Percentiles rank a stretch among this genome's conserved stretches.
Evolutionary conservation across 2,888 invertebrate genomes (phyloP).

Genomic region (Brachypterus glaber): DNA sequence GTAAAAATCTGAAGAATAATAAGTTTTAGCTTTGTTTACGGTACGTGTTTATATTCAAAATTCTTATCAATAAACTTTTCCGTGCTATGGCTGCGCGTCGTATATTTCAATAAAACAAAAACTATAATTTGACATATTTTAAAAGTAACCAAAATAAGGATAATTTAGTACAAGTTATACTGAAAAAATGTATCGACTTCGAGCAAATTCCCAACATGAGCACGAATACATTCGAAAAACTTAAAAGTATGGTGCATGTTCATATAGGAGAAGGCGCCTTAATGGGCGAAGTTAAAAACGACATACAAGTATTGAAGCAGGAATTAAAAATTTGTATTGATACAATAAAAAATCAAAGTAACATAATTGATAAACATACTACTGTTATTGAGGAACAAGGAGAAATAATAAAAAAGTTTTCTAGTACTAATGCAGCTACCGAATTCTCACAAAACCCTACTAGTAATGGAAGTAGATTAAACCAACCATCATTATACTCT

Average conservation of each 20-base stretch:
- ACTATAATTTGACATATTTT: too few species aligned
- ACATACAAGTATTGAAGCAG: background rate
- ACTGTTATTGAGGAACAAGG: background rate
- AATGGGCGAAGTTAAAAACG: background rate
- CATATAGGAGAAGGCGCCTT: background rate
- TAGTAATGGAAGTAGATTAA: conserved; percentile 3
- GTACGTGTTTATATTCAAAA: too few species aligned
- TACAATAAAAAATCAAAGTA: background rate
- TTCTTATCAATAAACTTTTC: too few species aligned
- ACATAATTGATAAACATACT: background rate
- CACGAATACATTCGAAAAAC: background rate
- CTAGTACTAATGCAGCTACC: too few species aligned
- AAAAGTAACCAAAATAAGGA: too few species aligned
- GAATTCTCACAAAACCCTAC: too few species aligned
- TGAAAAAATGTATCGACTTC: background rate
- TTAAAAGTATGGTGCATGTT: background rate
- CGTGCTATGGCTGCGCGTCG: too few species aligned
- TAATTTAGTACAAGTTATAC: background rate
- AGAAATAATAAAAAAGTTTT: background rate
- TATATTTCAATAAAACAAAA: too few species aligned
- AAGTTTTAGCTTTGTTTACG: too few species aligned
- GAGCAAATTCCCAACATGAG: background rate
- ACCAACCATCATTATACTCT: background rate
- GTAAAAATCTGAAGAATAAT: too few species aligned
- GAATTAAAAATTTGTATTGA: background rate